A percentile compares a stretch with the other conserved stretches of the same genome.
These are phyloP conservation scores for Eupithecia abbreviata DNA, from an alignment of 2,888 invertebrate species.

Conservation along the genomic window DNA sequence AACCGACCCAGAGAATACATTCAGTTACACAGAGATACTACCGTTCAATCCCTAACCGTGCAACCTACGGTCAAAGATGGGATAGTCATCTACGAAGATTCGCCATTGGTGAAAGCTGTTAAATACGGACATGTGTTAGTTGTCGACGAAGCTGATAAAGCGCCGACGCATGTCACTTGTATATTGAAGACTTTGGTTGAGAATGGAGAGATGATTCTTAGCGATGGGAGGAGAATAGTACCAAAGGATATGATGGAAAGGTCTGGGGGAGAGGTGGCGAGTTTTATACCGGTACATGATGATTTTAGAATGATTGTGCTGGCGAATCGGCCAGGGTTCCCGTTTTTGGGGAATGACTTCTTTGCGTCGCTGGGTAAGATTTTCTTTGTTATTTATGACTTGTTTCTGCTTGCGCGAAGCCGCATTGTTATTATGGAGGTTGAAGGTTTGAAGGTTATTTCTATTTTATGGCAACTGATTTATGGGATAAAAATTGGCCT, in stretches of 20 bases:
- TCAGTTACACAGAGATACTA: slow-evolving; percentile 96
- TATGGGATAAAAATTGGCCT: too few relatives aligned
- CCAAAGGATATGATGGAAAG: slow-evolving; percentile 76
- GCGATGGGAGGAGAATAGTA: slow-evolving; percentile 96
- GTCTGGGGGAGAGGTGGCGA: slow-evolving; percentile 70
- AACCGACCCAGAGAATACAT: slow-evolving; percentile 97
- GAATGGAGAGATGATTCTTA: slow-evolving; percentile 96
- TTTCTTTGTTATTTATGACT: not conserved
- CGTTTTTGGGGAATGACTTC: slow-evolving; percentile 98
- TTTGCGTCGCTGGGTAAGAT: slow-evolving; percentile 90
- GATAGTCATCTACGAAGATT: slow-evolving; percentile 95
- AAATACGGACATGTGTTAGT: slow-evolving; percentile 95
- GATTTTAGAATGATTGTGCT: slow-evolving; percentile 96
- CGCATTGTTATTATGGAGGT: not conserved
- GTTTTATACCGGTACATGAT: slow-evolving; percentile 92
- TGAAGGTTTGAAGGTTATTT: too few relatives aligned
- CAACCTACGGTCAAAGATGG: slow-evolving; percentile 96
- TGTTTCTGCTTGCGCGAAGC: not conserved
- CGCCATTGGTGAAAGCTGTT: slow-evolving; percentile 96
- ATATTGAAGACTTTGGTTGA: slow-evolving; percentile 97
- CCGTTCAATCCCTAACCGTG: slow-evolving; percentile 96
- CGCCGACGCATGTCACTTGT: slow-evolving; percentile 98
- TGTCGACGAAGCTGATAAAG: slow-evolving; percentile 98
- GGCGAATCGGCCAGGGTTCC: slow-evolving; percentile 98
- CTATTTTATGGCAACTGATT: too few relatives aligned